These are phyloP conservation scores for Dendrocopos noguchii DNA, from an alignment of 2,113 vertebrate species.

Conservation along the genomic window DNA sequence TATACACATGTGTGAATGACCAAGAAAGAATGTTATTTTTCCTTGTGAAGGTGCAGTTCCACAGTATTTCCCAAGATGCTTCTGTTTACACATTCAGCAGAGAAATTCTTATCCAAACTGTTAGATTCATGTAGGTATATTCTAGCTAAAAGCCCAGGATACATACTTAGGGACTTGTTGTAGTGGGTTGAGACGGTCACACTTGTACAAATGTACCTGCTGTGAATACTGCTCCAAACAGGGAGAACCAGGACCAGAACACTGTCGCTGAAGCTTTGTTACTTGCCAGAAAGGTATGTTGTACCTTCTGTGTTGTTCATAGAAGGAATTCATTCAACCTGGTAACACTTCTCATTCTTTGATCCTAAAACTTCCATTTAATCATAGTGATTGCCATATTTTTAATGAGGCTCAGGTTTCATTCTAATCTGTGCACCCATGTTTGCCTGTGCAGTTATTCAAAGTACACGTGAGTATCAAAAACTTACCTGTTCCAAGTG, in stretches of 20 bases:
- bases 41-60: constrained; percentile 4
- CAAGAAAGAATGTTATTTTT: constrained; percentile 43
- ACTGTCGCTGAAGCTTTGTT: background rate
- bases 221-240: background rate
- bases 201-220: background rate
- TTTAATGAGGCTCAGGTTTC: background rate
- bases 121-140: background rate
- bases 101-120: constrained; percentile 9
- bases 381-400: fast-evolving
- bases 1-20: background rate
- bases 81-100: constrained; percentile 57
- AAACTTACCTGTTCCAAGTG: background rate
- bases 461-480: background rate
- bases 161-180: background rate
- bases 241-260: background rate
- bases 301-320: background rate
- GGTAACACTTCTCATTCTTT: background rate
- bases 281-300: background rate
- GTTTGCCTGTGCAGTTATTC: background rate
- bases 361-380: background rate
- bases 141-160: background rate
- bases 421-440: background rate
- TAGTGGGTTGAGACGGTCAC: too few species aligned
- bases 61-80: background rate
- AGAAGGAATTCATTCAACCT: background rate